Evolutionary conservation across 1,140 invertebrate species (phyloP), one percentile per base, ranked within the genome.

Genomic region (Zaprionus camerounensis): DNA sequence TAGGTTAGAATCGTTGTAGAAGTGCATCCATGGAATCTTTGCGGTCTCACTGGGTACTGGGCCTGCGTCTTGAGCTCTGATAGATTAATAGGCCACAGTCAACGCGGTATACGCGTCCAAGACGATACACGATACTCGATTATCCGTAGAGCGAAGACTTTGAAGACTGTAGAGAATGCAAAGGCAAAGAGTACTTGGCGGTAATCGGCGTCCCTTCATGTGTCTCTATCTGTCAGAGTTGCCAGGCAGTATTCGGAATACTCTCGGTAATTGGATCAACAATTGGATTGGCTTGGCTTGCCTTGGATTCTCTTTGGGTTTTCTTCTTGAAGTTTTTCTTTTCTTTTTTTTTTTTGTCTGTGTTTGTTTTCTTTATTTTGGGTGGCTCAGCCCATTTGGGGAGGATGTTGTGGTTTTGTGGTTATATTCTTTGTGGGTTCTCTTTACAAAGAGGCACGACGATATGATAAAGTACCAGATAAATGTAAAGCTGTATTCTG

Each of bases 41-140:
- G 71, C 62, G 59, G 44, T 68, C 78, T 57, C 67, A 11, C 24
- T 34, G 38, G 15, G 26, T 6, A 38, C 17, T n/a, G 63, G 24
- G 26, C 34, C 44, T 46, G 55, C 26, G 24, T 46, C 65, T 74
- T 67, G 67, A 71, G 58, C 68, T 71, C 72, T 87, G 85, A 84
- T 88, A 88, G 85, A 88, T 88, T 88, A 88, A 88, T 90, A 81
- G 84, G 84, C 84, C 81, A 81, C 82, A 79, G 71, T 85, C 75
- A 84, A 80, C 65, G 13, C 15, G 13, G 41, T n/a, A 17, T n/a
- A 76, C 36, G 53, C 64, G 63, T 64, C 75, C 63, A 72, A 66
- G 70, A 73, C 46, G 64, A 9, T 62, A 26, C 26, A 38, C 46
- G 15, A 36, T 17, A 56, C 36, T 22, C 20, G 20, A 22, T 38